These are phyloP conservation scores for Acomys russatus DNA, from an alignment of 2,797 vertebrate species.

Conservation along the genomic window DNA sequence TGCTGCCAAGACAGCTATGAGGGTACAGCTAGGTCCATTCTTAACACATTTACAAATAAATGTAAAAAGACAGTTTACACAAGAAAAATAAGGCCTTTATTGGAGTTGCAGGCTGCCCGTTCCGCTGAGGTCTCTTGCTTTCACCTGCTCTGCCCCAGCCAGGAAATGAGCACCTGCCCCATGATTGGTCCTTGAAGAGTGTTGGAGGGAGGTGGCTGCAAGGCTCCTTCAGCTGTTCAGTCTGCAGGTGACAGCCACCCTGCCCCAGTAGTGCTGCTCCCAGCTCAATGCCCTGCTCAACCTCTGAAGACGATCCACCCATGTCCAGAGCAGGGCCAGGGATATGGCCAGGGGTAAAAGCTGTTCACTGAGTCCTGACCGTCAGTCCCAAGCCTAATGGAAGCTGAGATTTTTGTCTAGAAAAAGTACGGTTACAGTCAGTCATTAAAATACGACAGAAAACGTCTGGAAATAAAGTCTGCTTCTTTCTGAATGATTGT, in stretches of 20 bases:
- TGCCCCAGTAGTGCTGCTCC: slow-evolving; percentile 66
- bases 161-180: slow-evolving; percentile 74
- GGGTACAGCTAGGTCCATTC: not conserved
- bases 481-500: slow-evolving; percentile 76
- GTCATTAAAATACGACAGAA: slow-evolving; percentile 68
- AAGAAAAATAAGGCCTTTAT: slow-evolving; percentile 91
- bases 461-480: slow-evolving; percentile 53
- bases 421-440: slow-evolving; percentile 80
- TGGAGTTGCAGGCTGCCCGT: slow-evolving; percentile 76
- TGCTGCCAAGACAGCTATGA: not conserved
- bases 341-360: slow-evolving; percentile 8
- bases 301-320: slow-evolving; percentile 57
- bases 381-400: slow-evolving; percentile 68
- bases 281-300: slow-evolving; percentile 82
- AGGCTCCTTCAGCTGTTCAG: slow-evolving; percentile 55
- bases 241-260: not conserved
- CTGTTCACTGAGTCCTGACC: slow-evolving; percentile 32
- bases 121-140: slow-evolving; percentile 71
- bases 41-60: slow-evolving; percentile 87
- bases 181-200: slow-evolving; percentile 88
- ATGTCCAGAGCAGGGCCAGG: not conserved
- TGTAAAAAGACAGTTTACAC: slow-evolving; percentile 89
- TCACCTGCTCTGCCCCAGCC: slow-evolving; percentile 61
- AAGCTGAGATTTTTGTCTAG: slow-evolving; percentile 63
- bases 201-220: slow-evolving; percentile 57